A percentile compares a stretch with the other conserved stretches of the same genome.
These are phyloP conservation scores for Barnardius zonarius DNA, from an alignment of 2,113 vertebrate species.

Conservation along the genomic window DNA sequence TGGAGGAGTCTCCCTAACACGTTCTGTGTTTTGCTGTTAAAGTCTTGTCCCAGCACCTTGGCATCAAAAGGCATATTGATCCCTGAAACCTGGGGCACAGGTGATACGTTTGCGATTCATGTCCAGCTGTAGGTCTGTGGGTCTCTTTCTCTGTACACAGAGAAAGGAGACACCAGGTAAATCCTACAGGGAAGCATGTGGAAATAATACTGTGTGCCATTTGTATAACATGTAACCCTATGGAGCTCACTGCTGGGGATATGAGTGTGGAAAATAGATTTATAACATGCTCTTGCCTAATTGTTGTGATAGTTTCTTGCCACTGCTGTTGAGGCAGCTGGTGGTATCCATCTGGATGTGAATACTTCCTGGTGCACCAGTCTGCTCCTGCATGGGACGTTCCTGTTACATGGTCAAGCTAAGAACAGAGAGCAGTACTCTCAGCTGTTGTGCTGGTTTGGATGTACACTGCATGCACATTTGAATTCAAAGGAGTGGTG, in stretches of 20 bases:
- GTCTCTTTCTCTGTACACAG: background rate
- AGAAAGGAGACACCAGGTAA: background rate
- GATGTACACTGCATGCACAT: fast-evolving
- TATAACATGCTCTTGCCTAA: background rate
- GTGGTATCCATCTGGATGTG: background rate
- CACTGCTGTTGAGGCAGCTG: background rate
- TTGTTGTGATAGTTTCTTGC: background rate
- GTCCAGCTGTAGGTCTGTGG: background rate
- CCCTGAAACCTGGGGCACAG: background rate
- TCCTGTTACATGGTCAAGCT: fast-evolving
- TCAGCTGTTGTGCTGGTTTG: background rate
- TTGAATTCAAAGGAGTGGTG: background rate
- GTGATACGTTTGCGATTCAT: background rate
- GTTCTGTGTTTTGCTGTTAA: background rate
- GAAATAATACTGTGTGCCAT: background rate
- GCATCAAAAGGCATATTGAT: background rate
- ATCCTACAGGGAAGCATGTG: background rate
- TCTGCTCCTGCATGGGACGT: background rate
- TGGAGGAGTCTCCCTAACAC: background rate
- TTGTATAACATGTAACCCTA: fast-evolving
- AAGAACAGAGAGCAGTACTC: background rate
- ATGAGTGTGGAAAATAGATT: background rate
- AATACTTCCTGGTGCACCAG: background rate
- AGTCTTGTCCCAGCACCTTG: background rate
- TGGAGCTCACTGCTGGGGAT: background rate